A percentile compares a stretch with the other conserved stretches of the same genome.
Conservation (phyloP, 2,888 invertebrate genomes). For the Lepidocyrtoides sp. region DNA sequence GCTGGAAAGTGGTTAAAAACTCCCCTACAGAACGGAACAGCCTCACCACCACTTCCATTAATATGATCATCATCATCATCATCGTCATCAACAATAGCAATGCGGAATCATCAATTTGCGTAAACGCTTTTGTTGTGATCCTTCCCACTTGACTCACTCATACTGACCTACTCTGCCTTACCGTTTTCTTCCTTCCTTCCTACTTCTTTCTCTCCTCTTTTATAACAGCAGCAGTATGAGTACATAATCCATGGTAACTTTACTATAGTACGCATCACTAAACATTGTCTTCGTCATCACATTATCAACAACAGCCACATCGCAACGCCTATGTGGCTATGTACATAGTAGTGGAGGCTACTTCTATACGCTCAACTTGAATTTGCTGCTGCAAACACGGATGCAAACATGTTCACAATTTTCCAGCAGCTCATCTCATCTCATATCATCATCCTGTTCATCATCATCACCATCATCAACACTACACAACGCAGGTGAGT, state of each 20-base stretch:
- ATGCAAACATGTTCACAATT: background rate
- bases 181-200: background rate
- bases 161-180: background rate
- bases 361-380: background rate
- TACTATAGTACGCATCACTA: too few relatives aligned
- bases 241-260: too few relatives aligned
- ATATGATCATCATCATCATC: background rate
- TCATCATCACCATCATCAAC: background rate
- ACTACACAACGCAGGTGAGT: conserved; percentile 10
- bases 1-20: background rate
- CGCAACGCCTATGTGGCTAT: background rate
- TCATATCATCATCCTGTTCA: conserved; percentile 16
- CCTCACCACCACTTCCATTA: background rate
- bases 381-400: background rate
- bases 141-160: background rate
- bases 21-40: background rate
- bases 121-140: background rate
- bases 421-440: conserved; percentile 4
- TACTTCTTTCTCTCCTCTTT: background rate
- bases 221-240: background rate
- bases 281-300: background rate
- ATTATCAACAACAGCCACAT: background rate
- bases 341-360: background rate
- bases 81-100: conserved; percentile 34
- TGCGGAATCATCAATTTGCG: conserved; percentile 55